phyloP scores from a whole-genome alignment of 64 coral and sea anemone genomes.

The Acropora yongei region DNA sequence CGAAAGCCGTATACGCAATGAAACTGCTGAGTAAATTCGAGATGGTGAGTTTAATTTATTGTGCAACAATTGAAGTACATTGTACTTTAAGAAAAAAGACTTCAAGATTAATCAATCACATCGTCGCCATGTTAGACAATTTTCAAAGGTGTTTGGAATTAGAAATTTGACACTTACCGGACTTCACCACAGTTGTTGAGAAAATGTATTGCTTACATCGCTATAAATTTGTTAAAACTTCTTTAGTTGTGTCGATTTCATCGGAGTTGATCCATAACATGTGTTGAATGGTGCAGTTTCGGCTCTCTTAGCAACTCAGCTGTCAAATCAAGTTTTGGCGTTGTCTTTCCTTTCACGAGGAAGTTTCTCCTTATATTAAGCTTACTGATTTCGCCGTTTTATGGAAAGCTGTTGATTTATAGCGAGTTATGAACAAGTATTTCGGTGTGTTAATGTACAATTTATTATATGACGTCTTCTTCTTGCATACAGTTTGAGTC shows the following conservation, averaged over 20 bases:
- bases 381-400: neutral
- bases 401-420: conserved; percentile 4
- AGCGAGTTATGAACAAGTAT: neutral
- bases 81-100: neutral
- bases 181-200: neutral
- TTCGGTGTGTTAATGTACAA: conserved; percentile 9
- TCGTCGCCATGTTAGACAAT: neutral
- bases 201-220: neutral
- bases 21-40: conserved; percentile 99
- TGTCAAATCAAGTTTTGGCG: neutral
- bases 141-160: neutral
- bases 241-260: neutral
- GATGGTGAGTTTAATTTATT: conserved; percentile 78
- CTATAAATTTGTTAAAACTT: neutral
- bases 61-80: neutral
- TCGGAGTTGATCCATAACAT: neutral
- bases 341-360: neutral
- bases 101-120: neutral
- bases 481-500: neutral
- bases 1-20: conserved; percentile 96
- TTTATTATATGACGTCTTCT: neutral
- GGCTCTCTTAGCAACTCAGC: neutral
- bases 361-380: neutral
- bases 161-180: neutral
- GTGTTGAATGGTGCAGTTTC: neutral